Percentiles rank a stretch among this genome's conserved stretches.
Conservation (phyloP, 2,797 vertebrate species). For the Xenops minutus region DNA sequence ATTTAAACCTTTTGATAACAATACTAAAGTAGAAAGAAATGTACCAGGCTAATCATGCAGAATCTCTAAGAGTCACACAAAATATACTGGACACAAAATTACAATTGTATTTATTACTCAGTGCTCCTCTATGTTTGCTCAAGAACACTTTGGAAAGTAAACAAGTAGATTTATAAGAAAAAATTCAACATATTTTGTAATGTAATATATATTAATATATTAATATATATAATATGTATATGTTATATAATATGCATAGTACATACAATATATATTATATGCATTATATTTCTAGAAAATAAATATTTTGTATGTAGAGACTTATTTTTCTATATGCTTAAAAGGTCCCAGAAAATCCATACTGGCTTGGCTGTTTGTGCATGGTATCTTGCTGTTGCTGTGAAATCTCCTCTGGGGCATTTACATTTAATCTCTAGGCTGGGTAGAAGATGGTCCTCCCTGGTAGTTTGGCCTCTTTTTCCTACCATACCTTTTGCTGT, state of each 20-base stretch:
- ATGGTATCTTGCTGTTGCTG: not conserved
- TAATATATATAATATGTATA: not conserved
- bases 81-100: not conserved
- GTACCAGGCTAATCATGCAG: not conserved
- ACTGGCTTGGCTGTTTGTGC: not conserved
- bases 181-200: not conserved
- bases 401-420: not conserved
- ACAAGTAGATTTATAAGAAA: not conserved
- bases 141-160: not conserved
- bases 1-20: not conserved
- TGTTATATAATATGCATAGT: not conserved
- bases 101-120: not conserved
- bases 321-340: not conserved
- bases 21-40: not conserved
- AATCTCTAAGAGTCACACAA: not conserved
- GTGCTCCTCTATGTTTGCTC: not conserved
- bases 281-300: not conserved
- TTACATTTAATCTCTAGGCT: not conserved
- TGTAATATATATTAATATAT: not conserved
- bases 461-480: not conserved
- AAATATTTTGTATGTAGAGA: not conserved
- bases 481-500: not conserved
- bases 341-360: not conserved
- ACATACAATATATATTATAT: not conserved
- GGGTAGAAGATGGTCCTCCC: not conserved